Conservation (phyloP, 2,113 vertebrate species). For the Tylochromis polylepis region DNA sequence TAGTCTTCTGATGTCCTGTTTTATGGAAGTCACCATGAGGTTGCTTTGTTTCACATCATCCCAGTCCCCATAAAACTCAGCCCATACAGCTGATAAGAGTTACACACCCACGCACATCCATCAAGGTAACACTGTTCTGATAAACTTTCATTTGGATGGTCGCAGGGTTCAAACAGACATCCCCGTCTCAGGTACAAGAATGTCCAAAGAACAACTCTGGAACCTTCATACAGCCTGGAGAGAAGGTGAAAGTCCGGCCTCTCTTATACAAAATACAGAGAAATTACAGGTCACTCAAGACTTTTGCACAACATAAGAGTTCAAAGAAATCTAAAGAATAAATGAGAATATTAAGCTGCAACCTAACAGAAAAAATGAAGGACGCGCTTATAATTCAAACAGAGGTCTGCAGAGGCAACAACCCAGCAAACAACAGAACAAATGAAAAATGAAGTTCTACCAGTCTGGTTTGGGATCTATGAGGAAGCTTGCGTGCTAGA, state of each 20-base stretch:
- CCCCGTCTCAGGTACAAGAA: neutral
- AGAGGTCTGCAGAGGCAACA: neutral
- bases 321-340: neutral
- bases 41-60: neutral
- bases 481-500: neutral
- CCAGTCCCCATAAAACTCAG: neutral
- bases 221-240: neutral
- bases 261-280: neutral
- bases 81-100: neutral
- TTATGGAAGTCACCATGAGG: neutral
- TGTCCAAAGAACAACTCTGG: neutral
- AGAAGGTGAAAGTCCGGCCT: neutral
- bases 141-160: neutral
- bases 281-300: neutral
- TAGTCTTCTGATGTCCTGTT: neutral
- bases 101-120: neutral
- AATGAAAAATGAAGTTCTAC: neutral
- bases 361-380: neutral
- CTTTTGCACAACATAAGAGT: neutral
- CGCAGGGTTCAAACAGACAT: neutral
- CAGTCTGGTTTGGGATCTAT: neutral
- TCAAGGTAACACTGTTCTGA: neutral
- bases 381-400: neutral
- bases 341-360: neutral
- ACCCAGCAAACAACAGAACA: neutral